Conservation (phyloP, 1,140 invertebrate genomes). For the Drosophila bipectinata region DNA sequence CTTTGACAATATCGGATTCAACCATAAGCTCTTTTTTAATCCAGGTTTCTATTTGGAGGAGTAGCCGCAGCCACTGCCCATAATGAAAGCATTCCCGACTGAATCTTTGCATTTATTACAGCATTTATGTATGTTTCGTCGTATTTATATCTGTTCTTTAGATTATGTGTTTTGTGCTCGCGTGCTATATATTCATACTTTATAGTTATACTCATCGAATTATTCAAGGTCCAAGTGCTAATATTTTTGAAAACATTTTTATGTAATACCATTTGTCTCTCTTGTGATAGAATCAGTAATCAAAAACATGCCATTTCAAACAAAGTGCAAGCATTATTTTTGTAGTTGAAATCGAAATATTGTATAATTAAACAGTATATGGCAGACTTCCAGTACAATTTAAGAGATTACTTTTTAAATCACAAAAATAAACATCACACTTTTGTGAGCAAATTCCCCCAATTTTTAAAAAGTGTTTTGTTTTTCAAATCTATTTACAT, state of each 20-base stretch:
- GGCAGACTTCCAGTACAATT: constrained; percentile 7
- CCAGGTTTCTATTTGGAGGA: constrained; percentile 54
- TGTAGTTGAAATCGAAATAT: neutral
- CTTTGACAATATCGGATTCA: constrained; percentile 64
- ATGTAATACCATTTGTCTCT: constrained; percentile 3
- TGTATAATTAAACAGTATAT: neutral
- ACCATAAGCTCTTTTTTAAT: constrained; percentile 74
- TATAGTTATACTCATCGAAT: neutral
- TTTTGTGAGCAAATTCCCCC: neutral
- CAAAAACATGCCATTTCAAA: neutral
- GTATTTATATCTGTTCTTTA: constrained; percentile 38
- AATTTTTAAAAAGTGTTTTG: neutral
- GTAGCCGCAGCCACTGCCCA: constrained; percentile 21
- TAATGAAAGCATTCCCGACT: constrained; percentile 56
- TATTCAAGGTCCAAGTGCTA: neutral
- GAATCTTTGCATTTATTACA: constrained; percentile 47
- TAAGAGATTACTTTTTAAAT: neutral
- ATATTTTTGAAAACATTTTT: neutral
- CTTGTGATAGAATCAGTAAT: constrained; percentile 6
- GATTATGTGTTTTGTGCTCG: constrained; percentile 29
- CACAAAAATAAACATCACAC: neutral
- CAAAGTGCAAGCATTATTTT: neutral
- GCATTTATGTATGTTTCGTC: constrained; percentile 27
- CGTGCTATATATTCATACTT: constrained; percentile 11
- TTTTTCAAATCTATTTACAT: neutral